These are phyloP conservation scores for Meganola albula DNA, from an alignment of 2,888 invertebrate species.

Conservation along the genomic window DNA sequence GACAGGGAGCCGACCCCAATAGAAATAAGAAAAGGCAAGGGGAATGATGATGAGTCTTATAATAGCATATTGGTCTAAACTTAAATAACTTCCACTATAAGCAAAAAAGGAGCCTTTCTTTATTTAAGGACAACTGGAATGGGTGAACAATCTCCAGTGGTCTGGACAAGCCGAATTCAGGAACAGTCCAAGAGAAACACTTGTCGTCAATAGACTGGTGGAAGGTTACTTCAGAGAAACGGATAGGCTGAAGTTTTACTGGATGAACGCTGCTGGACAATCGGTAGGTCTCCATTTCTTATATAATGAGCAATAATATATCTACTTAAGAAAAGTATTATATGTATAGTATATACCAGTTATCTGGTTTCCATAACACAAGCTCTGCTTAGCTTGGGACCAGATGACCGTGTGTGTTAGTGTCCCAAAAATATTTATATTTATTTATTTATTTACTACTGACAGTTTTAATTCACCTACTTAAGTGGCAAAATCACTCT, in stretches of 20 bases:
- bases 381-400: neutral
- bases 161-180: slow-evolving; percentile 75
- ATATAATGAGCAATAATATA: neutral
- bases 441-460: neutral
- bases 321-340: neutral
- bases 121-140: slow-evolving; percentile 81
- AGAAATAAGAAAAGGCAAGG: too few species aligned
- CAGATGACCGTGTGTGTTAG: neutral
- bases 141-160: slow-evolving; percentile 86
- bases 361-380: neutral
- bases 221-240: slow-evolving; percentile 85
- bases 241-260: slow-evolving; percentile 83
- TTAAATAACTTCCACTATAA: too few species aligned
- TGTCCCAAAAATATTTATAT: neutral
- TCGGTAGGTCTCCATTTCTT: too few species aligned
- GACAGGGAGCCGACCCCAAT: too few species aligned
- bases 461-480: neutral
- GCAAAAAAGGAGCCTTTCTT: too few species aligned
- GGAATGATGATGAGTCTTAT: too few species aligned
- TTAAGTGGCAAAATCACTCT: too few species aligned
- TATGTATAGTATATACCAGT: neutral
- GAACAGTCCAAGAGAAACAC: slow-evolving; percentile 65
- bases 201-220: slow-evolving; percentile 76
- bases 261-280: slow-evolving; percentile 87
- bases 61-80: too few species aligned